phyloP scores from a whole-genome alignment of 2,888 invertebrate species.

The Heteromurus nitidus region DNA sequence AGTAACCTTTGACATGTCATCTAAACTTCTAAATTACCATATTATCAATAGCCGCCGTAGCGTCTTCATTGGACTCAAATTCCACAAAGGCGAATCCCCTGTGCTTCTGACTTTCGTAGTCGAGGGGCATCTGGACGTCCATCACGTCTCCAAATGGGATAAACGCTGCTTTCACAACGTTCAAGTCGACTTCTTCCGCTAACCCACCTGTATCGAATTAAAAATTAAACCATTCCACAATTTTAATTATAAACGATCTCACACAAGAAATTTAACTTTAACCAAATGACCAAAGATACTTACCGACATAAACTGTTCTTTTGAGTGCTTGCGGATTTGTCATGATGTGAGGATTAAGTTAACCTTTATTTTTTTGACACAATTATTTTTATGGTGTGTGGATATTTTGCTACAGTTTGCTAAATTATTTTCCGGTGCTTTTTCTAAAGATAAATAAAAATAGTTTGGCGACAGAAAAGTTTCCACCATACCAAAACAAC shows the following conservation, averaged over 20 bases:
- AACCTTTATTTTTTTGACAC: too few species aligned
- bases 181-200: conserved; percentile 97
- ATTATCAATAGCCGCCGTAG: conserved; percentile 98
- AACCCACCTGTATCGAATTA: conserved; percentile 80
- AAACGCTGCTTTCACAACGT: conserved; percentile 95
- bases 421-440: too few species aligned
- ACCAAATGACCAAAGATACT: conserved; percentile 70
- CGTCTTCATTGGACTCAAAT: conserved; percentile 97
- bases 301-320: conserved; percentile 87
- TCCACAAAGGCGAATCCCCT: conserved; percentile 99
- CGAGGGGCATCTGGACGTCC: conserved; percentile 98
- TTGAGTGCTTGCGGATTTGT: conserved; percentile 76
- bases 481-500: background rate
- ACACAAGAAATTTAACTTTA: too few species aligned
- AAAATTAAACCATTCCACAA: background rate
- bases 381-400: too few species aligned
- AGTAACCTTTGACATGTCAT: background rate
- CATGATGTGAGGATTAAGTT: too few species aligned
- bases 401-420: too few species aligned
- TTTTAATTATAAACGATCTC: too few species aligned
- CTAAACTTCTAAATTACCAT: conserved; percentile 83
- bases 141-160: conserved; percentile 98
- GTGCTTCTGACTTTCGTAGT: conserved; percentile 98
- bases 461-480: background rate
- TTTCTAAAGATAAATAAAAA: background rate